Base-by-base conservation (phyloP, 2,797 vertebrate genomes). In the Chaetodon trifasciatus region DNA sequence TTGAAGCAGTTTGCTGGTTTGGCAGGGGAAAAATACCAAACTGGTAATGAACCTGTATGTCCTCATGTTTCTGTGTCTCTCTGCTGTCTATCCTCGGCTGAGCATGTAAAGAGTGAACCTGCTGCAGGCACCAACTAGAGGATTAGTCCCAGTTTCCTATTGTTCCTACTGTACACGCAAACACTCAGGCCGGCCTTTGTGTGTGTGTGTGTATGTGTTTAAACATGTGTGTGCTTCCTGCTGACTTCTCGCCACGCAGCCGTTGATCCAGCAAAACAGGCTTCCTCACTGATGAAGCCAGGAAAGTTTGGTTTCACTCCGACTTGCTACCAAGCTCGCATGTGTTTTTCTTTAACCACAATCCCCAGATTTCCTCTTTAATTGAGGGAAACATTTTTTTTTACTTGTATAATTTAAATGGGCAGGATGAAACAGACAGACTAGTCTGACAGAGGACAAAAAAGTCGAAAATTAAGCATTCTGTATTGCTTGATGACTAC, bases 341-440 rank as follows among this genome's bases (percentile, higher is more conserved):
- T 42, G 40, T 55, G 56, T 28, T 64, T 75, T 37, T 52, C 64
- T 58, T 75, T 11, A 49, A 40, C 74, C 67, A 62, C 68, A 73
- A 74, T 63, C 66, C 11, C n/a, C 65, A 63, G 19, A 86, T 77
- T 85, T 77, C 46, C 11, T 21, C 6, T 64, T 76, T 55, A 65
- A 63, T 13, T 35, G 42, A 56, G 47, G 42, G 62, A 44, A 65
- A 63, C 24, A 2, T 47, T 3, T 66, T 77, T 40, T 77, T 74
- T 69, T 13, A n/a, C 46, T 62, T 57, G 23, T 55, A 4, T 1
- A 2, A 70, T 39, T 49, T 23, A 52, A 74, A 23, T 60, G 4
- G 1, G 62, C 0, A 10, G 32, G 23, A 70, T 47, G 61, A 52
- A 79, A 35, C 3, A 40, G 53, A 70, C 16, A 65, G 49, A 21